These are phyloP conservation scores for Pomatorhinus ruficollis DNA, from an alignment of 2,113 vertebrate species.

Conservation along the genomic window DNA sequence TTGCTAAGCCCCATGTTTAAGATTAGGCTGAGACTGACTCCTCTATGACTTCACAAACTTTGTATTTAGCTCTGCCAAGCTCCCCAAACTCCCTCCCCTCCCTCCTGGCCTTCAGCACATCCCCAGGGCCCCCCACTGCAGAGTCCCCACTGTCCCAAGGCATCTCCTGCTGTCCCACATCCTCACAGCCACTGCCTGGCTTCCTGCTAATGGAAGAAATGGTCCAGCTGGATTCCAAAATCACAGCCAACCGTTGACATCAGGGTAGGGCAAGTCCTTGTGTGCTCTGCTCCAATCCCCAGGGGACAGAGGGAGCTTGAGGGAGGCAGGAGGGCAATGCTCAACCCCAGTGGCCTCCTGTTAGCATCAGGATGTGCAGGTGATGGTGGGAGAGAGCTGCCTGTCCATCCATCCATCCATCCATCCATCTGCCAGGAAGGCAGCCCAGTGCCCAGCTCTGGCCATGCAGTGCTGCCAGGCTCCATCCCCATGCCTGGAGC, in stretches of 20 bases:
- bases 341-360: neutral
- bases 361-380: neutral
- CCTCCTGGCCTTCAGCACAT: neutral
- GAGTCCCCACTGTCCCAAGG: neutral
- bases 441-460: neutral
- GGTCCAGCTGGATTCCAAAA: neutral
- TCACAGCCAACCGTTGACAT: rapidly evolving
- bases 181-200: neutral
- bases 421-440: rapidly evolving
- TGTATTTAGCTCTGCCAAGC: neutral
- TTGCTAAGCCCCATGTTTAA: neutral
- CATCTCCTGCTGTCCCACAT: neutral
- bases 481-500: neutral
- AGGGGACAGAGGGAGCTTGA: neutral
- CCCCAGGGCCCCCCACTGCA: neutral
- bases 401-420: rapidly evolving
- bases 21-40: neutral
- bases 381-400: neutral
- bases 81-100: neutral
- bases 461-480: neutral
- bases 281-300: neutral
- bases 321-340: neutral
- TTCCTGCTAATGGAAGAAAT: neutral
- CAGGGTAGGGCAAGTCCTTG: rapidly evolving
- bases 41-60: neutral